Evolutionary conservation across 1,140 invertebrate genomes (phyloP).

Genomic region (Lithobius niger): DNA sequence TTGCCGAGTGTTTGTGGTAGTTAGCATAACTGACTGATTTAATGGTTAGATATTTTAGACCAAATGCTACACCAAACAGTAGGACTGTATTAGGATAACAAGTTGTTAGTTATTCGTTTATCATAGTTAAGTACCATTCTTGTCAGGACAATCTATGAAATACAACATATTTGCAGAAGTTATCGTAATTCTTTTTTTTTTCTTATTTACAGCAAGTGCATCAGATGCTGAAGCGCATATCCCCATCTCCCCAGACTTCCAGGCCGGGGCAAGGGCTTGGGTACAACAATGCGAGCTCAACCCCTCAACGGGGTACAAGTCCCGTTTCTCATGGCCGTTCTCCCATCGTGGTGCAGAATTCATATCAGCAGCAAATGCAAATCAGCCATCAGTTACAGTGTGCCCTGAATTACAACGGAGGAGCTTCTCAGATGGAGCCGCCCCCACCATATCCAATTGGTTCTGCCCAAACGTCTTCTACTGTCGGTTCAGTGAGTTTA

Average conservation of each 20-base stretch:
- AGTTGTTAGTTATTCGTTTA: too few relatives aligned
- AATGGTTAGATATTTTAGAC: too few relatives aligned
- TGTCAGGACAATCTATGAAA: too few relatives aligned
- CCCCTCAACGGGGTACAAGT: constrained; percentile 49
- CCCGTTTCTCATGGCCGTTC: constrained; percentile 45
- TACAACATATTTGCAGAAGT: too few relatives aligned
- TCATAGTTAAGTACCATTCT: too few relatives aligned
- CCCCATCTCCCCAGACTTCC: constrained; percentile 45
- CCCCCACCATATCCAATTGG: constrained; percentile 63
- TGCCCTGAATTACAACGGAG: constrained; percentile 47
- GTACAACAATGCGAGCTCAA: constrained; percentile 23
- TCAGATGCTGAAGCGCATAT: constrained; percentile 71
- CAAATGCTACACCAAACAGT: too few relatives aligned
- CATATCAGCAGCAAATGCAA: constrained; percentile 67
- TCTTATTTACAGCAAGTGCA: constrained; percentile 42
- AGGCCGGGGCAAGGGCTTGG: constrained; percentile 14
- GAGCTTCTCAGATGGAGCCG: constrained; percentile 42
- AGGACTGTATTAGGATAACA: too few relatives aligned
- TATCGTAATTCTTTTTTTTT: constrained; percentile 2
- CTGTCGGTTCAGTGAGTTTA: background rate
- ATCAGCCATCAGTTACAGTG: constrained; percentile 73
- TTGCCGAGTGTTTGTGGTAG: too few relatives aligned
- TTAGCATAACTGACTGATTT: too few relatives aligned
- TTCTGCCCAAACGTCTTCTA: constrained; percentile 23
- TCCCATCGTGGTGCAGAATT: constrained; percentile 32